Conservation (phyloP, 2,113 vertebrate genomes). For the Camelus bactrianus region DNA sequence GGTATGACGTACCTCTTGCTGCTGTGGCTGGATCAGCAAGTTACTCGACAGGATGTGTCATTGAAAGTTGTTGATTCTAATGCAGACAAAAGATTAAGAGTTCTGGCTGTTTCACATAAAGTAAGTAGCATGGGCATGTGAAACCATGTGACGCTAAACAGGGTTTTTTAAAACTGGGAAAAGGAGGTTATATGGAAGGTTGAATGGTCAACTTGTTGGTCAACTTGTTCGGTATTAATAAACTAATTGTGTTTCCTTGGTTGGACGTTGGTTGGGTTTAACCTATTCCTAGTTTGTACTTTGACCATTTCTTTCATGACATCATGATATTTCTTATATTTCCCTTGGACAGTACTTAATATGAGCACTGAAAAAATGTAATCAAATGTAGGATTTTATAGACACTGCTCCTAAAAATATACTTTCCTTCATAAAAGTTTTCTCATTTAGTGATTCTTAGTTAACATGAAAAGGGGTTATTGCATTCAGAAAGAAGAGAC, state of each 20-base stretch:
- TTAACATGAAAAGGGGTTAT: slow-evolving; percentile 39
- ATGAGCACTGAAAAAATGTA: not conserved
- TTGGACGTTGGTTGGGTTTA: not conserved
- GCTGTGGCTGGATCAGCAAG: slow-evolving; percentile 24
- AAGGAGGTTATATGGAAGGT: not conserved
- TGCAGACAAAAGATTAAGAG: not conserved
- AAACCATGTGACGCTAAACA: not conserved
- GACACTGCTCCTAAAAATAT: not conserved
- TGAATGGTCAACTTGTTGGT: not conserved
- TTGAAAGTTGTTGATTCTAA: not conserved
- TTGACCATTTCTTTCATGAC: not conserved
- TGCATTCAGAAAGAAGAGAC: slow-evolving; percentile 55
- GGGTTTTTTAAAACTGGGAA: not conserved
- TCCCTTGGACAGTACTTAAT: not conserved
- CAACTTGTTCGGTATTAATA: not conserved
- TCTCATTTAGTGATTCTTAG: not conserved
- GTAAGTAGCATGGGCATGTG: not conserved
- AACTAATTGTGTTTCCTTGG: not conserved
- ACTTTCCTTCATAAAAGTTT: rapidly evolving
- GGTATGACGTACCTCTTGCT: slow-evolving; percentile 1
- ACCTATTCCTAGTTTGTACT: not conserved
- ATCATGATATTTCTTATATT: not conserved
- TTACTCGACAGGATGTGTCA: not conserved
- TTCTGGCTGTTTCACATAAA: not conserved
- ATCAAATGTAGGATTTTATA: slow-evolving; percentile 8